A percentile compares a stretch with the other conserved stretches of the same genome.
Evolutionary conservation across 2,888 invertebrate species (phyloP).

Genomic region (Napeogenes sylphis): DNA sequence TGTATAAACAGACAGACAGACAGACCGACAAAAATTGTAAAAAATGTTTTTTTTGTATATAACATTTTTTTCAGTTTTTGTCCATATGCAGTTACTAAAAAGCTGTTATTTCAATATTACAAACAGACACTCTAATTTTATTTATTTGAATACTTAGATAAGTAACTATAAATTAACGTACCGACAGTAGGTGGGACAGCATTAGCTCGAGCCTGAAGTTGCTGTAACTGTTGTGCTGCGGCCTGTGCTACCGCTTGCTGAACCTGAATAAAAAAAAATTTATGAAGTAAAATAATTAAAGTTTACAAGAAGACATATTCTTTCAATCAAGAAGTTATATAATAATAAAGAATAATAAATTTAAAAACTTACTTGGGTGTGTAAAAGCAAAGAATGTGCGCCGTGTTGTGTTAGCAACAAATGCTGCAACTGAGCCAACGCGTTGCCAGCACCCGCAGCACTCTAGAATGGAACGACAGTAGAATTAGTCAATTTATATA

Average conservation of each 20-base stretch:
- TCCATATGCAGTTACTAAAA: no score
- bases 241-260: constrained; percentile 91
- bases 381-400: constrained; percentile 68
- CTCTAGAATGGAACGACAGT: constrained; percentile 39
- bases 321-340: no score
- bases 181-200: constrained; percentile 34
- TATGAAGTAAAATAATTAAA: no score
- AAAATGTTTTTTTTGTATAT: no score
- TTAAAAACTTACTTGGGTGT: constrained; percentile 54
- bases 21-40: no score
- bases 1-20: no score
- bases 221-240: constrained; percentile 89
- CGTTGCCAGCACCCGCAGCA: constrained; percentile 62
- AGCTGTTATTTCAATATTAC: no score
- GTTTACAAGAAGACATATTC: no score
- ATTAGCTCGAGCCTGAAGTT: constrained; percentile 80
- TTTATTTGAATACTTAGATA: neutral
- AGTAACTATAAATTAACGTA: constrained; percentile 12
- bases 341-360: neutral
- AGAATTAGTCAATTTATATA: neutral
- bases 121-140: neutral
- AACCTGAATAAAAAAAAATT: constrained; percentile 68
- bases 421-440: constrained; percentile 70
- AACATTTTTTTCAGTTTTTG: no score
- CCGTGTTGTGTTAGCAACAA: constrained; percentile 68